Base-by-base conservation (phyloP, 1,140 invertebrate genomes). In the Lordiphosa stackelbergi region DNA sequence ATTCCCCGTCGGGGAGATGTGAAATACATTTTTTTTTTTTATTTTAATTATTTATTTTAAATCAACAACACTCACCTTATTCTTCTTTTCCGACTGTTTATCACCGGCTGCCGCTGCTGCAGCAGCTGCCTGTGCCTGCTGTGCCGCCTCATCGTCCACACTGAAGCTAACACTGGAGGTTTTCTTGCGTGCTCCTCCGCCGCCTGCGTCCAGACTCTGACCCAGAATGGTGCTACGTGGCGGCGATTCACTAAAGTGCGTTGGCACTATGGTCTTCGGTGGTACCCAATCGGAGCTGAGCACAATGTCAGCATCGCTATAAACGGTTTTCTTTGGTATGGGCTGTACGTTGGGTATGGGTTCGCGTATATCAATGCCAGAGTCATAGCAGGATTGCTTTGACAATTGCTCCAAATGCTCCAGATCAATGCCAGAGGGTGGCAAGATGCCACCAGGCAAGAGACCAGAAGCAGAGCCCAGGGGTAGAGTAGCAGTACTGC, bases 351-450 rank as follows among this genome's bases (percentile, higher is more conserved):
- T 88, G 55, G 91, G 91, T 51, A 88, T 88, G 53, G 92, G 92
- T 75, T 95, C 94, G 73, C 94, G 91, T 65, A 95, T 95, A 88
- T 95, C 94, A 79, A 95, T 95, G 66, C 94, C 94, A n/a, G 94
- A 95, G 89, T 95, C 94, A 88, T 95, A 94, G 90, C 94, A 95
- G 66, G 93, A 94, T 59, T 93, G 91, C 88, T 95, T 95, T 66
- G 85, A 84, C 42, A 87, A 56, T 52, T 87, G 66, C 53, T 87
- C 85, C 61, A 85, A 54, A 41, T 86, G 73, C 60, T 87, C 85
- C 53, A 87, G 62, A 46, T 87, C 85, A 43, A 77, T 75, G 59
- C 64, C 73, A 12, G 64, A 57, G 16, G 77, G 71, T 8, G 71
- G 71, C 28, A 34, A 55, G 51, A 55, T 13, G 24, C 63, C 16